Evolutionary conservation across 2,888 invertebrate genomes (phyloP), one percentile per base, ranked within the genome.

Genomic region (Dysmachus trigonus): DNA sequence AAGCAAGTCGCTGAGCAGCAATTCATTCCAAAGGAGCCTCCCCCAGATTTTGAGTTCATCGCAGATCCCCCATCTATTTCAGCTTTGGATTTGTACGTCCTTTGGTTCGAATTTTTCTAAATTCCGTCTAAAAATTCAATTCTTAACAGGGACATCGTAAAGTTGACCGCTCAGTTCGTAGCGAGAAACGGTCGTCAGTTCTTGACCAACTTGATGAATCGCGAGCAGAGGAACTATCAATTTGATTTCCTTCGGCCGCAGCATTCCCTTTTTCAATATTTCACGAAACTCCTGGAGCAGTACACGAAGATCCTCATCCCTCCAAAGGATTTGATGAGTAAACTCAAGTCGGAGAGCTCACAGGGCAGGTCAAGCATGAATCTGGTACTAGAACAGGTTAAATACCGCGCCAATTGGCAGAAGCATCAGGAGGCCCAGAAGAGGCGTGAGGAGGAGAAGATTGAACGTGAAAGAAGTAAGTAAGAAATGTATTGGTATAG

Each of bases 61-160:
- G 98, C 98, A 8, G 99, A 99, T 93, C 99, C 99, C 0, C 98
- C 99, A 0, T 99, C 99, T 0, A 99, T 99, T 89, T 99, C 99
- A 0, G 99, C 99, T 0, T 94, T 98, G 87, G 99, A 99, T 92
- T 94, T 99, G 94, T 96, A 93, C 93, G 94, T 62, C 13, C 13
- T 41, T 76, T 76, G 2, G 18, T 51, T 51, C 18, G 4, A 76
- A 38, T 0, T 2, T 76, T 76, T 76, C 35, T 15, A 47, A 47
- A 41, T 1, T 41, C 4, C 15, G 15, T 41, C 47, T 47, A 47
- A 18, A 4, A 15, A 47, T n/a, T 47, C 5, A 6, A 6, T 5
- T 47, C 5, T 6, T 92, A 92, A 71, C 89, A 97, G 97, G 88
- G 99, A 99, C 92, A 97, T 99, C 87, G 99, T 99, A 0, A 98